These are phyloP conservation scores for Capitulum mitella DNA, from an alignment of 2,888 invertebrate genomes.

Conservation along the genomic window DNA sequence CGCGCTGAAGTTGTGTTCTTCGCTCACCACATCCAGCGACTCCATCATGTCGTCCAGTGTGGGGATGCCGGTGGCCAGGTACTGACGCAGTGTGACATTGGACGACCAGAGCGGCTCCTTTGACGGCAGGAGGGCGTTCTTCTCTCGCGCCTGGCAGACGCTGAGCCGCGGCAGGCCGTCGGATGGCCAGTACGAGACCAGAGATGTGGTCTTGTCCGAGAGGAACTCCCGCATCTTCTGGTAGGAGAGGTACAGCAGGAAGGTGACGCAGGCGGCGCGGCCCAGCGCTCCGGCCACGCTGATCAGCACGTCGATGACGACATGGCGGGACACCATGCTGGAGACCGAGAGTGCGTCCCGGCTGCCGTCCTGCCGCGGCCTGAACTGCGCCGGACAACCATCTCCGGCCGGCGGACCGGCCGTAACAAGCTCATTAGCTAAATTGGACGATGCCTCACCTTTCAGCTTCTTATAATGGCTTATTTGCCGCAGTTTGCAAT, in stretches of 20 bases:
- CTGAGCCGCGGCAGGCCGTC: background rate
- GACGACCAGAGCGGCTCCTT: background rate
- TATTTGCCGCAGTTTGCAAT: too few relatives aligned
- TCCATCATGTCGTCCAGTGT: background rate
- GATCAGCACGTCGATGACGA: too few relatives aligned
- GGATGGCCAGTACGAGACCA: background rate
- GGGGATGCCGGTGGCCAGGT: background rate
- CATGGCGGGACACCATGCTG: background rate
- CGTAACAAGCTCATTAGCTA: too few relatives aligned
- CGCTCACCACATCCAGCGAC: background rate
- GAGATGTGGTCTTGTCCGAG: background rate
- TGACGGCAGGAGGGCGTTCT: background rate
- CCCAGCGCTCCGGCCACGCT: background rate
- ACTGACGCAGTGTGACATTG: background rate
- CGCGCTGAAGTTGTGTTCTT: background rate
- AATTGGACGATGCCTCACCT: too few relatives aligned
- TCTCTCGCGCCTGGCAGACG: background rate
- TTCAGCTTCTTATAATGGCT: too few relatives aligned
- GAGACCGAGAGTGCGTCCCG: too few relatives aligned
- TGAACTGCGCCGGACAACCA: too few relatives aligned
- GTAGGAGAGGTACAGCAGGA: background rate
- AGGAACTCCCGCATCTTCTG: background rate
- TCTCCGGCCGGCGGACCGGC: too few relatives aligned
- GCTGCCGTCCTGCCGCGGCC: too few relatives aligned
- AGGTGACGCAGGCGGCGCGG: background rate